Percentiles rank a stretch among this genome's conserved stretches.
These are phyloP conservation scores for Drosophila helvetica DNA, from an alignment of 2,888 invertebrate species.

Conservation along the genomic window DNA sequence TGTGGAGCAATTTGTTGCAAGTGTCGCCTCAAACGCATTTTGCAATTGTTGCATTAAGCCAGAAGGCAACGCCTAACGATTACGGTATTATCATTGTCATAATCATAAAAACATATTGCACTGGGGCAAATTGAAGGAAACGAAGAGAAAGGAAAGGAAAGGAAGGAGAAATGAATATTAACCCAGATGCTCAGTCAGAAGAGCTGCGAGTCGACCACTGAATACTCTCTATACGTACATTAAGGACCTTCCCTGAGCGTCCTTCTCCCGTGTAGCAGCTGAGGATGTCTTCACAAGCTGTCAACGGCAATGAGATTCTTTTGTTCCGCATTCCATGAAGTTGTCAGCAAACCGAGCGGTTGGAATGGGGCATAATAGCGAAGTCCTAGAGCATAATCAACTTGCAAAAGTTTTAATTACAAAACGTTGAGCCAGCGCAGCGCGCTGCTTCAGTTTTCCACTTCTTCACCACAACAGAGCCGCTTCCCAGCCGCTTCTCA, in stretches of 20 bases:
- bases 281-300: not conserved
- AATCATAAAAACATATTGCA: constrained; percentile 67
- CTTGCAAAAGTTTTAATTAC: constrained; percentile 75
- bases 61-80: constrained; percentile 45
- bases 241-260: not conserved
- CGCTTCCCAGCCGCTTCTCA: not conserved
- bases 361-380: not conserved
- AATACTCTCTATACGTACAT: not conserved
- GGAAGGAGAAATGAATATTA: constrained; percentile 28
- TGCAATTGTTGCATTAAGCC: constrained; percentile 71
- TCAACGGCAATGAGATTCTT: constrained; percentile 1
- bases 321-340: not conserved
- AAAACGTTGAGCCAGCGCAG: constrained; percentile 41
- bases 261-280: not conserved
- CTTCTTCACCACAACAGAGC: not conserved
- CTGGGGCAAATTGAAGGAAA: constrained; percentile 11
- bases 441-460: not conserved
- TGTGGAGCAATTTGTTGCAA: constrained; percentile 65
- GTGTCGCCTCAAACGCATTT: constrained; percentile 73
- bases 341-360: not conserved
- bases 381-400: constrained; percentile 61
- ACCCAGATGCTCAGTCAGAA: constrained; percentile 2
- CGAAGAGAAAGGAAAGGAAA: constrained; percentile 2
- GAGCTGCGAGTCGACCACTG: not conserved
- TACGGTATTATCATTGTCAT: constrained; percentile 73